A percentile compares a stretch with the other conserved stretches of the same genome.
These are phyloP conservation scores for Silurus aristotelis DNA, from an alignment of 2,797 vertebrate genomes.

Conservation along the genomic window DNA sequence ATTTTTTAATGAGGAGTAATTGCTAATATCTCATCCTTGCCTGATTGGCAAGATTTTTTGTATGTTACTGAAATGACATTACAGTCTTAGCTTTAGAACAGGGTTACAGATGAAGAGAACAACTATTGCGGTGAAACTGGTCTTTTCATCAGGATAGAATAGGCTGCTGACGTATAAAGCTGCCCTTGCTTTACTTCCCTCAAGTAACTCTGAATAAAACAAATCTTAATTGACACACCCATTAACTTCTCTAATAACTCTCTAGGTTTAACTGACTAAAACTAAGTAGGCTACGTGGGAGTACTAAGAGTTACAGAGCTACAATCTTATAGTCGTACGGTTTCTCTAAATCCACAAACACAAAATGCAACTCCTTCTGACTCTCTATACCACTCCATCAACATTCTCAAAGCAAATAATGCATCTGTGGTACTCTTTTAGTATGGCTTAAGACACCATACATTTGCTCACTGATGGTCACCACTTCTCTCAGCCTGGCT, in stretches of 20 bases:
- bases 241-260: conserved; percentile 49
- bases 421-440: too few species aligned
- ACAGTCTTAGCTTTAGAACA: neutral
- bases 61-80: neutral
- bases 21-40: neutral
- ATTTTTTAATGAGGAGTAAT: neutral
- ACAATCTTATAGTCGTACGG: too few species aligned
- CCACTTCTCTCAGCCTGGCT: too few species aligned
- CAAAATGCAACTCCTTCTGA: too few species aligned
- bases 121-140: neutral
- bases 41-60: neutral
- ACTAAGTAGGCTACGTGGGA: conserved; percentile 39
- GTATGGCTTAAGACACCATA: too few species aligned
- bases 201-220: neutral
- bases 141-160: neutral
- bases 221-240: neutral
- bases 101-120: neutral
- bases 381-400: too few species aligned
- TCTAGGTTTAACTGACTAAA: conserved; percentile 59
- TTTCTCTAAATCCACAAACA: too few species aligned
- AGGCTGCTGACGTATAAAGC: neutral
- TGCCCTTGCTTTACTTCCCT: neutral
- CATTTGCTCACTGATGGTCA: too few species aligned
- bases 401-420: too few species aligned
- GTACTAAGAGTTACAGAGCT: too few species aligned